Base-by-base conservation (phyloP, 2,888 invertebrate genomes). In the Oscheius onirici region DNA sequence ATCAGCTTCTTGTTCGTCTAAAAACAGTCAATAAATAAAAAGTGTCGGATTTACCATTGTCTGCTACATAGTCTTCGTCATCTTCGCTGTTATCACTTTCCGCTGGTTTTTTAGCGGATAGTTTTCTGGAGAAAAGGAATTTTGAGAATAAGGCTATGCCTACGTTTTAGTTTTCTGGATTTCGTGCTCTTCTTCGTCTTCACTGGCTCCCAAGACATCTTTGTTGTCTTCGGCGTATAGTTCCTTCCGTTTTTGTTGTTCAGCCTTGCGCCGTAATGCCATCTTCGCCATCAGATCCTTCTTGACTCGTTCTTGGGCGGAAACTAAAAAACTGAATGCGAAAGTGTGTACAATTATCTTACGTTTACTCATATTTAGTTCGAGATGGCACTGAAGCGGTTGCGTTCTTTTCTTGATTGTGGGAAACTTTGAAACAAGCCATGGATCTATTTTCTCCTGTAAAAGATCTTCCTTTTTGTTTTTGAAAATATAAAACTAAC, bases 211-310 rank as follows among this genome's bases (percentile, higher is more conserved):
- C 10, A 71, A 55, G 10, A 71, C 15, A 17, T 58, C 72, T 28
- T 67, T 60, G 40, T 72, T 72, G 43, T 72, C 72, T 54, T 60
- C 67, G 10, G 28, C 40, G 44, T 72, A 72, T 10, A 58, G 58
- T n/a, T 51, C 51, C 5, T 26, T 34, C 41, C 72, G 34, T 49
- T 54, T 57, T 40, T 67, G 34, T 24, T 54, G 61, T 26, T 44
- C 72, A 8, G 58, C 71, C n/a, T 70, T 46, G n/a, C 75, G 55
- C 41, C 70, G 73, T 0, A 60, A 43, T 5, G 74, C 63, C 63
- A 79, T 26, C 1, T 63, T 67, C 3, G 66, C 69, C n/a, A 70
- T 26, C 3, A 79, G 61, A 26, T 69, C 57, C 46, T 79, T 71
- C 41, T 75, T 69, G 1, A 70, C 40, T 20, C 28, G 20, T 20